Evolutionary conservation across 2,797 vertebrate genomes (phyloP), one percentile per base, ranked within the genome.

Genomic region (Spinus pinus): DNA sequence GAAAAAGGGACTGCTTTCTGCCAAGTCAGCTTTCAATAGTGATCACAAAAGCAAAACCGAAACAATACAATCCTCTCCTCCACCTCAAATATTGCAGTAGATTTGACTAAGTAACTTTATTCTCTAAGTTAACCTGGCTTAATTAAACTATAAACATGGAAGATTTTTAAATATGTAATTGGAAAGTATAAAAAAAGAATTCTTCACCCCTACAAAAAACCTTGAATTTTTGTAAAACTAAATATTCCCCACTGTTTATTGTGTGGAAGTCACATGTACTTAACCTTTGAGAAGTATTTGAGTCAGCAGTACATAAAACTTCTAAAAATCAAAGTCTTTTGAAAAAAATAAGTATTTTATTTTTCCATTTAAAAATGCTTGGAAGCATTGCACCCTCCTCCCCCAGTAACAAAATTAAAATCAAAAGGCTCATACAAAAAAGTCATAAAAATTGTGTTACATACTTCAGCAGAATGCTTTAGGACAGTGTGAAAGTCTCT

Each of bases 11-110:
- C 47, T 61, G 83, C 91, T 86, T 94, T 96, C 95, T 96, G 95
- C 96, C 72, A 95, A 89, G 81, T 98, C 97, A 97, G 97, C 97
- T 97, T 90, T 96, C 95, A 96, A 72, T 53, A 96, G 46, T 62
- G 89, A 97, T 96, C 95, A 96, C 91, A 94, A 93, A 84, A 93
- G 91, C 90, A 95, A 93, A 95, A 88, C 73, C 2, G 33, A 96
- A 97, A 93, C 77, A 94, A 95, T 91, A 82, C 77, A 89, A 86
- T 54, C 44, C 31, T 75, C 44, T 47, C 53, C 53, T 60, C 61
- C 33, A 28, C 64, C 79, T 81, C 42, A 93, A 93, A 94, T 58
- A 81, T 25, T 77, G 81, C 61, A 72, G 62, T 44, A 81, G 28
- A 86, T 90, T 62, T 91, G 50, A 95, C 51, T 58, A 79, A 44